Evolutionary conservation across 2,888 invertebrate species (phyloP).

Genomic region (Hemistola chrysoprasaria): DNA sequence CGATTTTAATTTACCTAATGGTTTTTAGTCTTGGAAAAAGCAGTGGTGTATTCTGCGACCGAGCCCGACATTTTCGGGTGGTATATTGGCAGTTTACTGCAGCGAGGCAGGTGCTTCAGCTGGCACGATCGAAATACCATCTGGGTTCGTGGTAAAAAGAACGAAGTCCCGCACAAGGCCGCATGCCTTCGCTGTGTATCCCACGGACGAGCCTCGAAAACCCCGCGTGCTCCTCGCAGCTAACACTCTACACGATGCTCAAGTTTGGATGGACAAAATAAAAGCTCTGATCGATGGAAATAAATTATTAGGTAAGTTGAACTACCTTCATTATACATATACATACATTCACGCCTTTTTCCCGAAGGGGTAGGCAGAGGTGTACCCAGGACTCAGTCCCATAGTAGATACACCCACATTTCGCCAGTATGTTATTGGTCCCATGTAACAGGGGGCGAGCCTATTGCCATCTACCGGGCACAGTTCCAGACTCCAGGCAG

Average conservation of each 20-base stretch:
- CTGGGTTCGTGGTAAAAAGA: constrained; percentile 82
- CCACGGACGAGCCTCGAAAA: constrained; percentile 79
- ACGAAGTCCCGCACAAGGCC: constrained; percentile 86
- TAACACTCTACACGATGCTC: constrained; percentile 83
- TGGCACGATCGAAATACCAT: constrained; percentile 79
- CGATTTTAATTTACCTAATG: constrained; percentile 24
- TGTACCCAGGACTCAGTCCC: too few relatives aligned
- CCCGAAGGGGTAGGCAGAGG: too few relatives aligned
- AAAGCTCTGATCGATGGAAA: constrained; percentile 72
- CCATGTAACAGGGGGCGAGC: too few relatives aligned
- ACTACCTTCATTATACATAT: constrained; percentile 45
- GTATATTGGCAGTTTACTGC: constrained; percentile 81
- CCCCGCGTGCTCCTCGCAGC: constrained; percentile 85
- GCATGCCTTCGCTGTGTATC: constrained; percentile 87
- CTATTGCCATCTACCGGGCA: too few relatives aligned
- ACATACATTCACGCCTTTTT: too few relatives aligned
- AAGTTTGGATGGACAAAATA: constrained; percentile 86
- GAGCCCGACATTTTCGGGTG: constrained; percentile 76
- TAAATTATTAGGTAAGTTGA: constrained; percentile 36
- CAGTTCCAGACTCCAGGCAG: too few relatives aligned
- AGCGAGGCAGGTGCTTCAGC: constrained; percentile 72
- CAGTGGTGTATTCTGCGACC: constrained; percentile 85
- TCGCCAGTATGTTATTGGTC: too few relatives aligned
- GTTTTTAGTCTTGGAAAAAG: constrained; percentile 83
- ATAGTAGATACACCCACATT: too few relatives aligned